These are phyloP conservation scores for Chironomus riparius DNA, from an alignment of 2,888 invertebrate species.

Conservation along the genomic window DNA sequence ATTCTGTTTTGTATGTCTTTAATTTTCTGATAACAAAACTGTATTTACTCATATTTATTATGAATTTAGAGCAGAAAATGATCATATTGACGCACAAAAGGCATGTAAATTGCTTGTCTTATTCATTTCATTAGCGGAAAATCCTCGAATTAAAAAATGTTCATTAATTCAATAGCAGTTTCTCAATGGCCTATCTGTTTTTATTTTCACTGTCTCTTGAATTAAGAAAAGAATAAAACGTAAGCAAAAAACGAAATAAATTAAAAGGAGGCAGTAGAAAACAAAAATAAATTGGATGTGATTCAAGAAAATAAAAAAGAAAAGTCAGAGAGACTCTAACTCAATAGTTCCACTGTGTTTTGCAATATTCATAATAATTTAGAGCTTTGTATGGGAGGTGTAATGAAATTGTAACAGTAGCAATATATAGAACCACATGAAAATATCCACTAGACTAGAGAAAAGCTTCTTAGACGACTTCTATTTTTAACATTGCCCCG, in stretches of 20 bases:
- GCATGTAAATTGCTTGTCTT: too few relatives aligned
- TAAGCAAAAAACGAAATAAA: neutral
- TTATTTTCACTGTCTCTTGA: neutral
- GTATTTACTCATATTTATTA: neutral
- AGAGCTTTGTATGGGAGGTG: conserved; percentile 12
- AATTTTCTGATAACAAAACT: neutral
- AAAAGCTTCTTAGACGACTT: conserved; percentile 14
- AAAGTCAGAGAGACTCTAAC: neutral
- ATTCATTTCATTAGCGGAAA: too few relatives aligned
- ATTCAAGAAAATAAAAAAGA: conserved; percentile 7
- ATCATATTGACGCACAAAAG: too few relatives aligned
- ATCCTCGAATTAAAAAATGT: too few relatives aligned
- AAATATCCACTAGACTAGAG: neutral
- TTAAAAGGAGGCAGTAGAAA: neutral
- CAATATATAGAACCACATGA: neutral
- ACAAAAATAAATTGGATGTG: conserved; percentile 15
- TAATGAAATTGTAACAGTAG: conserved; percentile 13
- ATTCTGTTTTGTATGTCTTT: neutral
- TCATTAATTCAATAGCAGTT: neutral
- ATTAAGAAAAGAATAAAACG: neutral
- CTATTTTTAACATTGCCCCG: neutral
- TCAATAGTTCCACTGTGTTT: neutral
- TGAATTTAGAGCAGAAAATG: neutral
- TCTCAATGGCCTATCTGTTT: conserved; percentile 14
- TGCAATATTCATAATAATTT: conserved; percentile 14